Base-by-base conservation (phyloP, 2,113 vertebrate species). In the Morone chrysops region DNA sequence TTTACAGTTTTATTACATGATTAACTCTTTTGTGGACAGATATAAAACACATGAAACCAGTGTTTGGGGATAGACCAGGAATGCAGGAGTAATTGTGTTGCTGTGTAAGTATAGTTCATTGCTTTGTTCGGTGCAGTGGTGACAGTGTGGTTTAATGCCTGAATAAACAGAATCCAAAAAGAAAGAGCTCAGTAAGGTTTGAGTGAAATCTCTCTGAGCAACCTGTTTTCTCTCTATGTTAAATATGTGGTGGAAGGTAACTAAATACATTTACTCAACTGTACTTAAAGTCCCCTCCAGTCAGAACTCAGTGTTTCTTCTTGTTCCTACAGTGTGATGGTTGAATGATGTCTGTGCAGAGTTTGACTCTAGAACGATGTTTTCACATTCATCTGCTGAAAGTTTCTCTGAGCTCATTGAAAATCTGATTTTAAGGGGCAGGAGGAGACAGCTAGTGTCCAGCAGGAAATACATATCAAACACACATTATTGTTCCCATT, bases 141-240 rank as follows among this genome's bases (percentile, higher is more conserved):
- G 80, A 76, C 66, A 18, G 38, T 2, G 75, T 62, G 70, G 63
- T 74, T 54, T 74, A 48, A 68, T 41, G 75, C 18, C 25, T 78
- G 75, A 73, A 69, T 62, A 20, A 53, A 8, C 54, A 54, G 17
- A 6, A 20, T 82, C 40, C 22, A 70, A 9, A 60, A 67, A 47
- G 71, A 69, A n/a, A 25, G 25, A 25, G 25, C 56, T 43, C 0
- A 0, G 70, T 10, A 41, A 31, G 59, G 7, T 75, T 65, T 48
- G 12, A 74, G 25, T 4, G 11, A 48, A 74, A 60, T 43, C 4
- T 38, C 38, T 31, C 16, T 17, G 40, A 22, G 2, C 18, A 5
- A 9, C 41, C 36, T 8, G 16, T 22, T 61, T 18, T 25, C 9
- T 53, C 31, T 22, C 4, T 8, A 51, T 7, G 48, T 66, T 22